Conservation (phyloP, 2,888 invertebrate genomes). For the Trichogramma dendrolimi region DNA sequence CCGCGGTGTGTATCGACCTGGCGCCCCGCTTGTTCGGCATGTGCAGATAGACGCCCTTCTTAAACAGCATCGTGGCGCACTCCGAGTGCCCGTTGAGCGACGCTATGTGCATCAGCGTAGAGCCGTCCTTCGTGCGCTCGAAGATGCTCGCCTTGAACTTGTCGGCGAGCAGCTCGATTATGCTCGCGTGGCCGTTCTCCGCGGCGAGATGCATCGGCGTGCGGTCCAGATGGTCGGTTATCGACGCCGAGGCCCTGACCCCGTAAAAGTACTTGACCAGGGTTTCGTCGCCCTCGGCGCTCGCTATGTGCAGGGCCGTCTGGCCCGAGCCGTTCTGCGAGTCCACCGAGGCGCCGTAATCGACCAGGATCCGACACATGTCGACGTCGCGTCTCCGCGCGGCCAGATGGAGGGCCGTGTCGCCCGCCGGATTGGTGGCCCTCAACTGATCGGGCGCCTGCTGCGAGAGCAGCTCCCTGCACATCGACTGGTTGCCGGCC, state of each 20-base stretch:
- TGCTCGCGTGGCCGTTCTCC: conserved; percentile 91
- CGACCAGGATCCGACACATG: conserved; percentile 86
- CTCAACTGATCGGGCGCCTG: conserved; percentile 83
- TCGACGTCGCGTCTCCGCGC: conserved; percentile 89
- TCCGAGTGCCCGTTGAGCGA: conserved; percentile 96
- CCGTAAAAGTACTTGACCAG: conserved; percentile 94
- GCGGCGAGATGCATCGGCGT: conserved; percentile 97
- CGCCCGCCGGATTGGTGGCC: conserved; percentile 80
- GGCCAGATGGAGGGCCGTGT: conserved; percentile 92
- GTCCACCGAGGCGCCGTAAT: conserved; percentile 89
- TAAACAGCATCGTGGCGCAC: conserved; percentile 96
- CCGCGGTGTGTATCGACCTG: conserved; percentile 95
- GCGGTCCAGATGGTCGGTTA: conserved; percentile 93
- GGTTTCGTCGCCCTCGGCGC: conserved; percentile 91
- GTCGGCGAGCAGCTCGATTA: conserved; percentile 93
- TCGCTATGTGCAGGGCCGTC: conserved; percentile 91
- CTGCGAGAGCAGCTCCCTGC: conserved; percentile 83
- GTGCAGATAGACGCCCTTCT: conserved; percentile 96
- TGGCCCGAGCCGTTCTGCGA: conserved; percentile 90
- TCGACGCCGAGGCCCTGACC: conserved; percentile 88
- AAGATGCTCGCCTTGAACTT: conserved; percentile 97
- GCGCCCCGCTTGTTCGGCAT: conserved; percentile 99
- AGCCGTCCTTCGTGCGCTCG: conserved; percentile 95
- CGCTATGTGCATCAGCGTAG: conserved; percentile 97
- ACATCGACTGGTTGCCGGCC: conserved; percentile 92